Percentiles rank a stretch among this genome's conserved stretches.
Conservation (phyloP, 2,113 vertebrate species). For the Hyla sarda region DNA sequence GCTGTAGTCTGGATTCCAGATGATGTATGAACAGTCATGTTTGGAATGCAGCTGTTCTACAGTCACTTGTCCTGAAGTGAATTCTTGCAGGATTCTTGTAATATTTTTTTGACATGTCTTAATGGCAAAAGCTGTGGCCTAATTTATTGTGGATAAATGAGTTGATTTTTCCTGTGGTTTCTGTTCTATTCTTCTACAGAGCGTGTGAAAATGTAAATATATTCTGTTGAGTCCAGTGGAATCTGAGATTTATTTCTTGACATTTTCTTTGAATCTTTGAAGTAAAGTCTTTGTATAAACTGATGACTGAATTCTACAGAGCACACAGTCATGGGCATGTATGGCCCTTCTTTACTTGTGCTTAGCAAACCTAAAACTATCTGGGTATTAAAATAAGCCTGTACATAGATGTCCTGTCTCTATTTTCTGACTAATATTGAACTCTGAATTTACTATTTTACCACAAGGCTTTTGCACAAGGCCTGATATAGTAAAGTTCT, state of each 20-base stretch:
- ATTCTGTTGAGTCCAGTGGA: not conserved
- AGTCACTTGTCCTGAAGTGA: slow-evolving; percentile 45
- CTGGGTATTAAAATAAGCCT: not conserved
- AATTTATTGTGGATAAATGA: slow-evolving; percentile 38
- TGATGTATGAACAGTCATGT: slow-evolving; percentile 53
- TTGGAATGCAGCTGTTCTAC: slow-evolving; percentile 45
- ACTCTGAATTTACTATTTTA: not conserved
- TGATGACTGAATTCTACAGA: not conserved
- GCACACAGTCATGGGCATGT: not conserved
- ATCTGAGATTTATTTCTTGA: not conserved
- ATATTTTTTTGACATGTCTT: slow-evolving; percentile 44
- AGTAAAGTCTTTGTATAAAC: not conserved
- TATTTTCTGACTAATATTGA: not conserved
- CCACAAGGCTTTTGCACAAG: not conserved
- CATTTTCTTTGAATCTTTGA: not conserved
- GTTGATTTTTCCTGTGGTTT: not conserved
- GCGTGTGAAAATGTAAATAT: slow-evolving; percentile 13
- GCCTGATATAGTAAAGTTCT: no score
- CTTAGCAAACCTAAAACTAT: not conserved
- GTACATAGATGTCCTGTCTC: not conserved
- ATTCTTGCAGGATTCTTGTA: slow-evolving; percentile 48
- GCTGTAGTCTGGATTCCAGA: slow-evolving; percentile 33
- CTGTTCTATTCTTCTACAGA: not conserved
- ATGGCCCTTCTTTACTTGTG: not conserved
- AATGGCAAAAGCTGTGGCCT: not conserved